Evolutionary conservation across 1,140 invertebrate species (phyloP), one percentile per base, ranked within the genome.

Genomic region (Campoletis sonorensis): DNA sequence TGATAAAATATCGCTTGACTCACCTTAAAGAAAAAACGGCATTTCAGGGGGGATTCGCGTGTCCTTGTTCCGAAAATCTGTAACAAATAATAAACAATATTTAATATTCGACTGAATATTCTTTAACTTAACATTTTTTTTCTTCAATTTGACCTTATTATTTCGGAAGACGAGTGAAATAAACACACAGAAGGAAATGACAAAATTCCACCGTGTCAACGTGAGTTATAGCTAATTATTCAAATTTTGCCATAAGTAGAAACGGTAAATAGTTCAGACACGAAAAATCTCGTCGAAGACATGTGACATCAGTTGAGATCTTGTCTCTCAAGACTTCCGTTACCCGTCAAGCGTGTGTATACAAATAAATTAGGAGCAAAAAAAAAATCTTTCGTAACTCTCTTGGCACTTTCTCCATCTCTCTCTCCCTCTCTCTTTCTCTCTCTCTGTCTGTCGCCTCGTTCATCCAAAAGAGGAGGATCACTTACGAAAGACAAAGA

Each of bases 1-100:
- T n/a, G n/a, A 21, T 30, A 49, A 37, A 67, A 10, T 18, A 15
- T 67, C 8, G 10, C 13, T 16, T 13, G 16, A 54, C 76, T 81
- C 70, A 82, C 81, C 81, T 80, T 80, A 82, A 61, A 77, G 33
- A 82, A 76, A 73, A 82, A 87, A 67, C 84, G 86, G 82, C 90
- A 91, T 91, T 85, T 86, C 67, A 88, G 83, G 68, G 81, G 84
- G 72, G 85, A 81, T 76, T 87, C 83, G 85, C 83, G 81, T 75
- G 84, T 80, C 40, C 85, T 84, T 88, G 84, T 80, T 71, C 81
- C 85, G 84, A 90, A 87, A 89, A 91, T 91, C 90, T 91, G 88
- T 30, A 90, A 88, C 82, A 83, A 61, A 83, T 83, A 0, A 82
- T 18, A 51, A 80, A 78, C 70, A 80, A 61, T 77, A 54, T 68